Evolutionary conservation across 2,113 vertebrate genomes (phyloP), one percentile per base, ranked within the genome.

Genomic region (Rana temporaria): DNA sequence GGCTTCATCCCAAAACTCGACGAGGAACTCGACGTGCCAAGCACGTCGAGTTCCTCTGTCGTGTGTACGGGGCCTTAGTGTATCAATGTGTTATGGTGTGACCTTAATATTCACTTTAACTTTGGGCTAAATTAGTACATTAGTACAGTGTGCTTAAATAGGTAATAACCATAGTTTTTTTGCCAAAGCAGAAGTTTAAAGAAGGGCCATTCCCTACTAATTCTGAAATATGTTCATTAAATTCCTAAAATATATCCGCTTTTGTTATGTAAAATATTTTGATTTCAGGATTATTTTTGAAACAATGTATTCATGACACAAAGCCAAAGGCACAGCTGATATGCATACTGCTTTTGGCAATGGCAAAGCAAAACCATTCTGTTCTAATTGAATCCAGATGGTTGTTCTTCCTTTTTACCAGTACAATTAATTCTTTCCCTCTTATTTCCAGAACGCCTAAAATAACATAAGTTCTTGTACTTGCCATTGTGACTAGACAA

Each of bases 381-480:
- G 8, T 53, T 52, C n/a, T 78, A 78, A 78, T 65, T 78, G 42
- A 30, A 65, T 78, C 75, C 75, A 78, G 75, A 78, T 78, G 75
- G 75, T 63, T 77, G 32, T 64, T 26, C 60, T 53, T 78, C 62
- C 42, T 65, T 20, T 63, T 78, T 78, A 78, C 75, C 72, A 62
- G 62, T 60, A 65, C 75, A 78, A 64, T 15, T 65, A 42, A 65
- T 75, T 30, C 32, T 75, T 22, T 65, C 53, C 59, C 12, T 64
- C 38, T 20, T 65, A 63, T 53, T 26, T 78, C 42, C 72, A 4
- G 26, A 75, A 38, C 32, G 56, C 56, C 56, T 22, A 78, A 18
- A 65, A 78, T 78, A 76, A 24, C 75, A 19, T 78, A 24, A 78
- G 34, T 75, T 75, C 60, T 20, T 77, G 15, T 63, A 26, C 59